Percentiles rank a stretch among this genome's conserved stretches.
phyloP scores from a whole-genome alignment of 2,888 invertebrate genomes.

The Maniola hyperantus region DNA sequence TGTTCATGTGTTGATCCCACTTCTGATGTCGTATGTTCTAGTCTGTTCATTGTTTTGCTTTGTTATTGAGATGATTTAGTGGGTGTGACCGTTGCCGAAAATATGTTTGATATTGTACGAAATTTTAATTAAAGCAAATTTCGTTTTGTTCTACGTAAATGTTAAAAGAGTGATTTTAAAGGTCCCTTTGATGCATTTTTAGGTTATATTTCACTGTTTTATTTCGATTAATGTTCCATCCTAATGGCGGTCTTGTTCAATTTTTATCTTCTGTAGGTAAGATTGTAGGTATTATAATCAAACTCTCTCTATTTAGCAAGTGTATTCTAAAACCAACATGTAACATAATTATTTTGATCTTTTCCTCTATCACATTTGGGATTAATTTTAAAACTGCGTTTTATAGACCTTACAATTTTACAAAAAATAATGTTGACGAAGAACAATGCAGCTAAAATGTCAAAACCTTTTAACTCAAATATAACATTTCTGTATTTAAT shows the following conservation, averaged over 20 bases:
- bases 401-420: neutral
- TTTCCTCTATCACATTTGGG: neutral
- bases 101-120: slow-evolving; percentile 20
- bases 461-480: slow-evolving; percentile 48
- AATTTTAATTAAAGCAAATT: slow-evolving; percentile 12
- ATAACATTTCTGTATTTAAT: slow-evolving; percentile 64
- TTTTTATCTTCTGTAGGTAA: too few relatives aligned
- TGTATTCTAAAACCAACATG: too few relatives aligned
- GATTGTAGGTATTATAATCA: too few relatives aligned
- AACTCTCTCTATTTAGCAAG: too few relatives aligned
- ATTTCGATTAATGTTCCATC: neutral
- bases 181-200: neutral
- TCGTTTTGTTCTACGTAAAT: neutral
- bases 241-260: too few relatives aligned
- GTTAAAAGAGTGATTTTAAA: neutral
- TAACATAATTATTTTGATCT: neutral
- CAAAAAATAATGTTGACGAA: neutral
- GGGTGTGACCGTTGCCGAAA: slow-evolving; percentile 8
- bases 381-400: neutral
- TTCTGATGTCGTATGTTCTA: slow-evolving; percentile 17
- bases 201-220: neutral
- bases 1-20: slow-evolving; percentile 6
- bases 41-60: slow-evolving; percentile 13
- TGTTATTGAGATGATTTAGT: slow-evolving; percentile 20
- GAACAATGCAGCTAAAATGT: slow-evolving; percentile 41